phyloP scores from a whole-genome alignment of 2,888 invertebrate genomes.

The Lasioglossum zephyrum region DNA sequence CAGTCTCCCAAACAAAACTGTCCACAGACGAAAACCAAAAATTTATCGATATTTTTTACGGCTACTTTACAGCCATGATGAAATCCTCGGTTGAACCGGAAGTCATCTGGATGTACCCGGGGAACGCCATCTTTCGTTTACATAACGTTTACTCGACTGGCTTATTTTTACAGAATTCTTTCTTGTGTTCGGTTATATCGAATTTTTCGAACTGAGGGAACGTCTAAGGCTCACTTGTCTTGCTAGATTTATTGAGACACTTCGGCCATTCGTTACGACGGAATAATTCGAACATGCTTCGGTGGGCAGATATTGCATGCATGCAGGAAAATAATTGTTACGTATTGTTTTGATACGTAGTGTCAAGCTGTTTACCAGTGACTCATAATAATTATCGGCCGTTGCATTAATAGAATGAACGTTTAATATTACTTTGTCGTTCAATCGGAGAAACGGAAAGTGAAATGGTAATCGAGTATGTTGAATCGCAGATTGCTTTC shows the following conservation, averaged over 20 bases:
- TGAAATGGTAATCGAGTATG: not conserved
- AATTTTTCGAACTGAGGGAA: not conserved
- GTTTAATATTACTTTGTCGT: not conserved
- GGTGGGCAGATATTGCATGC: not conserved
- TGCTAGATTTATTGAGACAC: not conserved
- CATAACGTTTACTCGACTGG: not conserved
- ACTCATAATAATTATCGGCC: not conserved
- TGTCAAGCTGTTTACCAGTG: not conserved
- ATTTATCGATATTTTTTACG: not conserved
- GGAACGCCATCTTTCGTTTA: not conserved
- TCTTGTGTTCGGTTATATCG: no score
- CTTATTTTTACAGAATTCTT: no score
- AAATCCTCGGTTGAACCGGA: not conserved
- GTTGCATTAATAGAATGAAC: not conserved
- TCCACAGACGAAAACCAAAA: not conserved
- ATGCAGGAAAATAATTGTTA: not conserved
- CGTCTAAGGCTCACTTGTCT: not conserved
- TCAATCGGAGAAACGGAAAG: not conserved
- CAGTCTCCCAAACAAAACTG: constrained; percentile 6
- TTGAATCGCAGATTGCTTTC: no score
- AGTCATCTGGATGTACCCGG: not conserved
- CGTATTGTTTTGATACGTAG: not conserved
- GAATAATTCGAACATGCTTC: not conserved
- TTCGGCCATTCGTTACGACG: not conserved
- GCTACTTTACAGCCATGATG: not conserved